These are phyloP conservation scores for Ormyrus nitidulus DNA, from an alignment of 2,888 invertebrate genomes.

Conservation along the genomic window DNA sequence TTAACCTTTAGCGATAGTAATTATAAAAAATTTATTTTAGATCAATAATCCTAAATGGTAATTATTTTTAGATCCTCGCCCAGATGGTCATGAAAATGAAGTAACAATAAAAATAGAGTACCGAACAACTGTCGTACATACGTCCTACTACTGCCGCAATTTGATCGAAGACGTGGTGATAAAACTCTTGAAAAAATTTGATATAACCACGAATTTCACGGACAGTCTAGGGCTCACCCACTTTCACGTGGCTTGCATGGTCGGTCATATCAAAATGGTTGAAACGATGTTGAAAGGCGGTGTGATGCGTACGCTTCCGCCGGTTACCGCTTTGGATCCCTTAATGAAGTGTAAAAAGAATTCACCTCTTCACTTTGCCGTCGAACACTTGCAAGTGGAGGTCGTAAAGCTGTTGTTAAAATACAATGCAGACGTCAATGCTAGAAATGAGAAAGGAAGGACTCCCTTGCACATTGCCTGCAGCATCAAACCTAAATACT, in stretches of 20 bases:
- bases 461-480: conserved; percentile 12
- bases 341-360: not conserved
- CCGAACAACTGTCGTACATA: no score
- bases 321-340: not conserved
- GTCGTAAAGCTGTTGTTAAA: conserved; percentile 21
- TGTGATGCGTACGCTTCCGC: not conserved
- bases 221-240: conserved; percentile 25
- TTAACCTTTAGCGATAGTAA: no score
- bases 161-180: no score
- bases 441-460: not conserved
- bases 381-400: not conserved
- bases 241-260: conserved; percentile 33
- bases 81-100: no score
- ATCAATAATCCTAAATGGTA: no score
- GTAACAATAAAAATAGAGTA: no score
- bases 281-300: conserved; percentile 3
- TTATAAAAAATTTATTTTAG: no score
- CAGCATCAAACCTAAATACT: no score
- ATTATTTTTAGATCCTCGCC: no score
- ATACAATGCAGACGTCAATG: conserved; percentile 8
- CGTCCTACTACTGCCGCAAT: no score
- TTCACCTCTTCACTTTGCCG: conserved; percentile 33
- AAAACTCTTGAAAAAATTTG: no score
- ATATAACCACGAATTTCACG: not conserved
- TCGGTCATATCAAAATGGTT: conserved; percentile 3